Base-by-base conservation (phyloP, 2,888 invertebrate species). In the Hoplodrina blanda region DNA sequence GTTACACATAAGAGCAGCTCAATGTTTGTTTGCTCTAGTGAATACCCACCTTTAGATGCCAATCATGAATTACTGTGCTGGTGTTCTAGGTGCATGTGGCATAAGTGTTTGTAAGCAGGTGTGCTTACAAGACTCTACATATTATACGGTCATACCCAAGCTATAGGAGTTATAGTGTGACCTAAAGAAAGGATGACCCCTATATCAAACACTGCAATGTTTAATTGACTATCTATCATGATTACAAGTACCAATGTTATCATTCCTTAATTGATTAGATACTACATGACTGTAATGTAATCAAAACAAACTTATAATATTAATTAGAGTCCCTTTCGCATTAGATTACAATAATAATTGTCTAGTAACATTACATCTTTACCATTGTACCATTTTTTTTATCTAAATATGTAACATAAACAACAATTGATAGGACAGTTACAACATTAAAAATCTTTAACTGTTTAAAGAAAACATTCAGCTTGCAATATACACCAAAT, bases 221-320 rank as follows among this genome's bases (percentile, higher is more conserved):
- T 13, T 57, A 52, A 62, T 33, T 49, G 57, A 71, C 37, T 49
- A 17, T 70, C 71, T 78, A 62, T 77, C 61, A 62, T 61, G 49
- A 55, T 20, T 33, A 54, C 71, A 19, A 78, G 56, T 57, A 79
- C 25, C 53, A 17, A 50, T 37, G 15, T 71, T 74, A 74, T 78
- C 57, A 50, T 50, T 62, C 17, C 62, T 44, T 61, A 67, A 82
- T 67, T 64, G 62, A 79, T 67, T 62, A 65, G 33, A 67, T 69
- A 62, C 19, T 49, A 63, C 30, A 52, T 66, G 11, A 25, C 19
- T 53, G 50, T 67, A 56, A 59, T 65, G 19, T 54, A 73, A 60
- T 72, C 61, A 82, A 81, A 80, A 80, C 68, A 69, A 62, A 69
- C 37, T 30, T 62, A 49, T 65, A n/a, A 19, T 44, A 69, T 60